A percentile compares a stretch with the other conserved stretches of the same genome.
These are phyloP conservation scores for Kryptolebias ocellatus DNA, from an alignment of 2,797 vertebrate species.

Conservation along the genomic window DNA sequence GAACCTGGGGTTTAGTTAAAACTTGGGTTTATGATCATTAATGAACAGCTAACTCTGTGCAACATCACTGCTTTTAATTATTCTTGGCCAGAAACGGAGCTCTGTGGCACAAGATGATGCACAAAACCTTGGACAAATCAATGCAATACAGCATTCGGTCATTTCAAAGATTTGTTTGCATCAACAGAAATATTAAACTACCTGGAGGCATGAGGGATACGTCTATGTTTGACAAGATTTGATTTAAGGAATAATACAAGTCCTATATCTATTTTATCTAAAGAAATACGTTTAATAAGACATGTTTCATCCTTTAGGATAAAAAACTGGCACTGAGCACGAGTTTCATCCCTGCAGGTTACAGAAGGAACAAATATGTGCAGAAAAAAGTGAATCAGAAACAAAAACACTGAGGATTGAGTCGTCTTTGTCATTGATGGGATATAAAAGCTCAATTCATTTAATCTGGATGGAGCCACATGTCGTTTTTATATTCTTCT, in stretches of 20 bases:
- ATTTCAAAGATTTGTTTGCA: neutral
- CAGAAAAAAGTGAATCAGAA: slow-evolving; percentile 24
- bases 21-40: neutral
- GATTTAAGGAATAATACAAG: neutral
- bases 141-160: neutral
- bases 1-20: neutral
- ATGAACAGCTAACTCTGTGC: neutral
- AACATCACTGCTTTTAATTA: neutral
- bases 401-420: neutral
- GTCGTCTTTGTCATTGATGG: neutral
- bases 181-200: neutral
- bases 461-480: no score
- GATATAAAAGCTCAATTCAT: neutral
- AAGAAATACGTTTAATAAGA: no score
- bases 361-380: slow-evolving; percentile 4
- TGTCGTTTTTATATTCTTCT: no score
- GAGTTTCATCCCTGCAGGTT: slow-evolving; percentile 10
- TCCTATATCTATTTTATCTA: no score
- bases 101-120: neutral
- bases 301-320: neutral
- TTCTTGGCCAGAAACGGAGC: neutral
- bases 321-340: slow-evolving; percentile 3
- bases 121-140: neutral
- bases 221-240: neutral
- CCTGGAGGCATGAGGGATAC: neutral